Evolutionary conservation across 2,888 invertebrate species (phyloP).

Genomic region (Galerucella calmariensis): DNA sequence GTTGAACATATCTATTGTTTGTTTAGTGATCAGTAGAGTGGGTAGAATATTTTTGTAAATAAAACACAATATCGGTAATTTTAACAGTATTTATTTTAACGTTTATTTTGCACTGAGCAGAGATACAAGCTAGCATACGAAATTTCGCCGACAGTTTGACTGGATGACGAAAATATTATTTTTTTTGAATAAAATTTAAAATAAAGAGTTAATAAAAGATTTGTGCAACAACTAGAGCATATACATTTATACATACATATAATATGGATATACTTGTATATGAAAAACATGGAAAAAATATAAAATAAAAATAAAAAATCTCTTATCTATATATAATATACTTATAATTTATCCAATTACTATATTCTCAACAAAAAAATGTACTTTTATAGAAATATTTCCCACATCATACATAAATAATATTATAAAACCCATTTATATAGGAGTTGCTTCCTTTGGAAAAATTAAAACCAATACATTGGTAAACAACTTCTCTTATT

Average conservation of each 20-base stretch:
- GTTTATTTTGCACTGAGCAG: conserved; percentile 72
- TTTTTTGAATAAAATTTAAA: conserved; percentile 51
- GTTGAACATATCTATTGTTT: too few species aligned
- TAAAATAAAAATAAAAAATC: conserved; percentile 27
- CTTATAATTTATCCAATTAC: conserved; percentile 29
- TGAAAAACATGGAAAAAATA: conserved; percentile 37
- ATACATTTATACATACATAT: conserved; percentile 44
- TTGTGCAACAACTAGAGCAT: conserved; percentile 47
- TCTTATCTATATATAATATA: conserved; percentile 24
- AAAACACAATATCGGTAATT: conserved; percentile 53
- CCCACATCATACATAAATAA: background rate
- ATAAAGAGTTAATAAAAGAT: conserved; percentile 45
- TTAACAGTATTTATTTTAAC: conserved; percentile 67
- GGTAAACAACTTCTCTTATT: too few species aligned
- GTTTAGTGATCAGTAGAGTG: too few species aligned
- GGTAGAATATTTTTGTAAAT: too few species aligned
- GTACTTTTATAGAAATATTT: background rate
- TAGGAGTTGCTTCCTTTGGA: too few species aligned
- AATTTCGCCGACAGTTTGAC: conserved; percentile 53
- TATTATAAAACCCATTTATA: too few species aligned
- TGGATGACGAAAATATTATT: conserved; percentile 59
- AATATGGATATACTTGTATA: conserved; percentile 40
- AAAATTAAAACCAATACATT: too few species aligned
- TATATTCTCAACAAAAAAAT: conserved; percentile 1
- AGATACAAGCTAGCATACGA: conserved; percentile 70